Evolutionary conservation across 2,113 vertebrate species (phyloP).

Genomic region (Centrocercus urophasianus): DNA sequence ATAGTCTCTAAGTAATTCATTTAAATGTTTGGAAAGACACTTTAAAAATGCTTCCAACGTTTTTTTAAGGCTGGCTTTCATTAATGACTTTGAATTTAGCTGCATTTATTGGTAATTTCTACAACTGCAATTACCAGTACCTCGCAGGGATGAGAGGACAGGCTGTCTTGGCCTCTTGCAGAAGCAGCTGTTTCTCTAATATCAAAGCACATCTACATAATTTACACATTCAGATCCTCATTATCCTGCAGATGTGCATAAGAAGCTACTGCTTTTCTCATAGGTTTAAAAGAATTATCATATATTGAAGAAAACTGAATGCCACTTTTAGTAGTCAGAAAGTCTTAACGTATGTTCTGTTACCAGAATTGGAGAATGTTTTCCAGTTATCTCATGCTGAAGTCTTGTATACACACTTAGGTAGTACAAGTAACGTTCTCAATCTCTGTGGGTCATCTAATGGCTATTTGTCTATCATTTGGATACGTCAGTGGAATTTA

Average conservation of each 20-base stretch:
- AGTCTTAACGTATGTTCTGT: accelerated
- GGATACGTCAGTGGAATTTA: not conserved
- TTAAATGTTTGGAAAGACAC: not conserved
- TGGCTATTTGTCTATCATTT: not conserved
- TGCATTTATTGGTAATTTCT: not conserved
- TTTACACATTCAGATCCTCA: not conserved
- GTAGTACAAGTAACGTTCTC: not conserved
- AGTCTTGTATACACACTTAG: not conserved
- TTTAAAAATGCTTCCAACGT: not conserved
- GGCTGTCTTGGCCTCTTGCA: not conserved
- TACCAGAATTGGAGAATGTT: not conserved
- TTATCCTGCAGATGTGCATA: not conserved
- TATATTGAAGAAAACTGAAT: not conserved
- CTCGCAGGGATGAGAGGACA: not conserved
- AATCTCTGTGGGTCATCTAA: not conserved
- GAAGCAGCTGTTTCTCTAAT: not conserved
- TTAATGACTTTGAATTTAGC: not conserved
- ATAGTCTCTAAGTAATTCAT: not conserved
- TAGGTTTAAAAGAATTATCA: not conserved
- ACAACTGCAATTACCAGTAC: no score
- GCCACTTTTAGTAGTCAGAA: not conserved
- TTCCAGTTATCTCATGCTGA: not conserved
- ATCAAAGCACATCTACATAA: not conserved
- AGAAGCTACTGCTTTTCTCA: not conserved
- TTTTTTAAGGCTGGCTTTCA: not conserved